These are phyloP conservation scores for Balaeniceps rex DNA, from an alignment of 2,113 vertebrate genomes.

Conservation along the genomic window DNA sequence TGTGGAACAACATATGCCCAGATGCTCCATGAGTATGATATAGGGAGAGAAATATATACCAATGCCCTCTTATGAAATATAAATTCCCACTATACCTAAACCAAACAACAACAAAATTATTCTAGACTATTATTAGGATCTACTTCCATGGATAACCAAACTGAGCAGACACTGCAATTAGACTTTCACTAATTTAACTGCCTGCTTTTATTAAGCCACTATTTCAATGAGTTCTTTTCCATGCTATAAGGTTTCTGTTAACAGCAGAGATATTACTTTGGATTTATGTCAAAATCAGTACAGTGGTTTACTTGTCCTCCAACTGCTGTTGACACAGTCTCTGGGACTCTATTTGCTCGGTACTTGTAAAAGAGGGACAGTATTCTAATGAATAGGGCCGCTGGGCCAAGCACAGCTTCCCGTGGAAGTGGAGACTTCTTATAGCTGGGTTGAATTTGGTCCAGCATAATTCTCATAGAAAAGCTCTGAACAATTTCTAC, in stretches of 20 bases:
- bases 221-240: neutral
- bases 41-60: neutral
- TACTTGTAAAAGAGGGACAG: conserved; percentile 39
- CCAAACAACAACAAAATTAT: neutral
- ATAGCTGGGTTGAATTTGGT: conserved; percentile 35
- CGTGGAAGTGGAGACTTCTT: conserved; percentile 26
- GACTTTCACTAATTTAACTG: neutral
- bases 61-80: neutral
- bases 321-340: conserved; percentile 30
- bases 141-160: neutral
- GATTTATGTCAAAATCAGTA: conserved; percentile 65
- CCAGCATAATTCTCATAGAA: conserved; percentile 41
- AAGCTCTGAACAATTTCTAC: conserved; percentile 62
- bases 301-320: conserved; percentile 58
- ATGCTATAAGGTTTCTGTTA: conserved; percentile 30
- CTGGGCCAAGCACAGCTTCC: conserved; percentile 57
- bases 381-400: conserved; percentile 54
- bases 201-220: conserved; percentile 5
- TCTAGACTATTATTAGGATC: neutral
- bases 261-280: conserved; percentile 38
- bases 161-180: neutral
- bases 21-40: neutral
- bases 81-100: neutral
- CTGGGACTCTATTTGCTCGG: conserved; percentile 35
- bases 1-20: neutral